Base-by-base conservation (phyloP, 2,888 invertebrate species). In the Barypeithes pellucidus region DNA sequence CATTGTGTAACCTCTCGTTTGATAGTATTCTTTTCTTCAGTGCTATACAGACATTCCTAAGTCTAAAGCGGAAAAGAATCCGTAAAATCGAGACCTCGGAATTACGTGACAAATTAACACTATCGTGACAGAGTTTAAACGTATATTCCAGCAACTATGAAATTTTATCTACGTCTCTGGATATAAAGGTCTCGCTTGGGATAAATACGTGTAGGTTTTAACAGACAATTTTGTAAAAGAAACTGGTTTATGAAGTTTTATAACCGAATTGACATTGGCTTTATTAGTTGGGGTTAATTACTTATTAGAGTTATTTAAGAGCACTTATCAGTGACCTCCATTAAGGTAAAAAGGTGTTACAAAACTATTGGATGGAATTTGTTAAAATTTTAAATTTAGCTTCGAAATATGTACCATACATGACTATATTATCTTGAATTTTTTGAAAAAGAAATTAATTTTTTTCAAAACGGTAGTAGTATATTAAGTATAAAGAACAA, bases 61-160 rank as follows among this genome's bases (percentile, higher is more conserved):
- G 12, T 22, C n/a, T 50, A 50, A 22, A 50, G 12, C 22, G 12
- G 16, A 24, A 20, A 50, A 50, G 24, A 50, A 24, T 24, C 50
- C 20, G 16, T 33, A 54, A 33, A 33, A 54, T 54, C 33, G 14
- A 33, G 9, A 54, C 16, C 54, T 16, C 14, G 14, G 54, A 29
- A 54, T 33, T 33, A 54, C 54, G 54, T 54, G 54, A 54, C 54
- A 54, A 54, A 54, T 54, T 54, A 54, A 9, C 29, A 54, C 29
- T 29, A n/a, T 33, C 54, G 54, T 14, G 54, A 54, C 54, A n/a
- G 14, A 11, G 14, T 54, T 54, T 22, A 52, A 52, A n/a, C 12
- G n/a, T 24, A 24, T 5, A 54, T 29, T 11, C 54, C 7, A 22
- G 24, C 43, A 50, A 50, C 22, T 24, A 47, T 54, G 7, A 54